Evolutionary conservation across 2,888 invertebrate species (phyloP), one percentile per base, ranked within the genome.

Genomic region (Salpingus planirostris): DNA sequence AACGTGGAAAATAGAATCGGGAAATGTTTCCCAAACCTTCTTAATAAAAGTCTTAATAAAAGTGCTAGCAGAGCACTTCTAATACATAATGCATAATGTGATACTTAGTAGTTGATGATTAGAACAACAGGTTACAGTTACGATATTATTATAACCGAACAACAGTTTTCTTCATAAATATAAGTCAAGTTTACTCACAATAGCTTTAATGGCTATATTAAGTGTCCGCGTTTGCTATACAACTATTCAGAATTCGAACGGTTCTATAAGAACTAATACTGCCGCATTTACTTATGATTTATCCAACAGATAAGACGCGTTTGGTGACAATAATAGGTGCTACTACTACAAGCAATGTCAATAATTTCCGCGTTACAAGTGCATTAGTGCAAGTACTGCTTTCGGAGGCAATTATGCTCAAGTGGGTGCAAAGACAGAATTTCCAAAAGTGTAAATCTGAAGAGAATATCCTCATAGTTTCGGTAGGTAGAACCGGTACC

Each of bases 341-440:
- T 18, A 18, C 6, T 18, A n/a, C n/a, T n/a, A n/a, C 18, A 7
- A 5, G 7, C 10, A 7, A 10, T 4, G 23, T 6, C 5, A 23
- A 5, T 4, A 11, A 8, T 23, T 23, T 23, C 8, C 11, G 23
- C 23, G 23, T 23, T 23, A 8, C 10, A n/a, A n/a, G n/a, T n/a
- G n/a, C n/a, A n/a, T n/a, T n/a, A n/a, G n/a, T n/a, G n/a, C n/a
- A n/a, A n/a, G n/a, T n/a, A 7, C 23, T 23, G 23, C 10, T 23
- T 23, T 23, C 10, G 10, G 11, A 23, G 5, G 18, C 5, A 8
- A 18, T 18, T 13, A 62, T 62, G 62, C 47, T 62, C 34, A 62
- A 62, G 60, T 62, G 62, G 62, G 62, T 60, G 44, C 60, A 55
- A 24, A 53, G 57, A 32, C 56, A 58, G 28, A 55, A 50, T 40